These are phyloP conservation scores for Heliconius cydno DNA, from an alignment of 2,888 invertebrate genomes.

Conservation along the genomic window DNA sequence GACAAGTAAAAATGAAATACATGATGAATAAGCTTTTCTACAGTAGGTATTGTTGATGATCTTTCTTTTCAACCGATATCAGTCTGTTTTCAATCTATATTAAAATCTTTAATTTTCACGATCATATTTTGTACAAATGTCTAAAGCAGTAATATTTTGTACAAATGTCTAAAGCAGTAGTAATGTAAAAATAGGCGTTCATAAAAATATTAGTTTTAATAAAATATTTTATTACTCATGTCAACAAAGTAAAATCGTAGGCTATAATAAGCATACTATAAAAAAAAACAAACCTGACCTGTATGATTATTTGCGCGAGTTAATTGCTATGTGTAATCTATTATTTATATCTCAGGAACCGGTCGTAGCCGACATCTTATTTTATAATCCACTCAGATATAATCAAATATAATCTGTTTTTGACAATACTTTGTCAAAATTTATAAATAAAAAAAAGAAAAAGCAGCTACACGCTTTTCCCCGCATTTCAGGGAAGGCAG, in stretches of 20 bases:
- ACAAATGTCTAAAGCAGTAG: no score
- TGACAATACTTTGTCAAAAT: not conserved
- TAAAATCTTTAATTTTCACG: no score
- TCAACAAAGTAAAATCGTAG: not conserved
- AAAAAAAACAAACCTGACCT: not conserved
- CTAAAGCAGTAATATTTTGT: no score
- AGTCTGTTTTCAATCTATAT: not conserved
- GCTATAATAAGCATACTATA: not conserved
- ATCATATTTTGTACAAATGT: not conserved
- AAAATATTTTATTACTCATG: not conserved
- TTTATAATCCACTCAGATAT: constrained; percentile 14
- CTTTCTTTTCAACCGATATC: not conserved
- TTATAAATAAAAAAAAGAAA: not conserved
- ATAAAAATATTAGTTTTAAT: no score
- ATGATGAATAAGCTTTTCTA: not conserved
- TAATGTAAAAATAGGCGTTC: not conserved
- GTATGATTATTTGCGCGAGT: constrained; percentile 21
- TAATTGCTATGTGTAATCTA: constrained; percentile 25
- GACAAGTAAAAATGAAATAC: no score
- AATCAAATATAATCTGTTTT: constrained; percentile 20
- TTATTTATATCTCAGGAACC: constrained; percentile 18
- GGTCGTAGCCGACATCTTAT: not conserved
- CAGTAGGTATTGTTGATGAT: not conserved
- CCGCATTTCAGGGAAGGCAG: no score
- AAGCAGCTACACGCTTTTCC: no score